These are phyloP conservation scores for Benitochromis conjunctus DNA, from an alignment of 2,113 vertebrate species.

Conservation along the genomic window DNA sequence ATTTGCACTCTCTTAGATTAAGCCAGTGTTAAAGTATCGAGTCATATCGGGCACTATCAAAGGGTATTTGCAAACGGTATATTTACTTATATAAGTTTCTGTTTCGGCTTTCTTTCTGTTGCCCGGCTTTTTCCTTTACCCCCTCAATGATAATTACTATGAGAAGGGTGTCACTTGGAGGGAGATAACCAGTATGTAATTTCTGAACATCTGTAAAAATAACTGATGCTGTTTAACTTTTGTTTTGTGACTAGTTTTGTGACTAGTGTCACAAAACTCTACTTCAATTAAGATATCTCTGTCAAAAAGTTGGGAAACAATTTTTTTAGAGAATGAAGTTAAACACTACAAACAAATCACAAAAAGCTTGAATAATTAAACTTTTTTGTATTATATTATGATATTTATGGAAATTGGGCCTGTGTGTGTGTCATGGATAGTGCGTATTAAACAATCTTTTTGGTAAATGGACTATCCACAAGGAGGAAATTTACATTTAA, in stretches of 20 bases:
- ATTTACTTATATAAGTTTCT: not conserved
- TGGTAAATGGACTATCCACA: not conserved
- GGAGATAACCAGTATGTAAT: not conserved
- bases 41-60: not conserved
- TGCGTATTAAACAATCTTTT: not conserved
- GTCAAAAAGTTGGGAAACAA: not conserved
- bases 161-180: not conserved
- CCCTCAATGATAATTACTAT: not conserved
- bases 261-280: not conserved
- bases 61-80: not conserved
- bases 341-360: not conserved
- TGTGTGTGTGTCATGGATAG: not conserved
- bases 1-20: not conserved
- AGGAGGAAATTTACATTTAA: not conserved
- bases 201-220: not conserved
- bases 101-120: not conserved
- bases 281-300: not conserved
- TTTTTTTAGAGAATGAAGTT: accelerated
- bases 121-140: not conserved
- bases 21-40: not conserved
- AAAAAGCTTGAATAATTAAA: not conserved
- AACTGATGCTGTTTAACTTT: not conserved
- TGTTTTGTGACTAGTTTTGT: too few species aligned
- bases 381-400: not conserved
- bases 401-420: not conserved